Evolutionary conservation across 2,888 invertebrate species (phyloP).

Genomic region (Syrphus vitripennis): DNA sequence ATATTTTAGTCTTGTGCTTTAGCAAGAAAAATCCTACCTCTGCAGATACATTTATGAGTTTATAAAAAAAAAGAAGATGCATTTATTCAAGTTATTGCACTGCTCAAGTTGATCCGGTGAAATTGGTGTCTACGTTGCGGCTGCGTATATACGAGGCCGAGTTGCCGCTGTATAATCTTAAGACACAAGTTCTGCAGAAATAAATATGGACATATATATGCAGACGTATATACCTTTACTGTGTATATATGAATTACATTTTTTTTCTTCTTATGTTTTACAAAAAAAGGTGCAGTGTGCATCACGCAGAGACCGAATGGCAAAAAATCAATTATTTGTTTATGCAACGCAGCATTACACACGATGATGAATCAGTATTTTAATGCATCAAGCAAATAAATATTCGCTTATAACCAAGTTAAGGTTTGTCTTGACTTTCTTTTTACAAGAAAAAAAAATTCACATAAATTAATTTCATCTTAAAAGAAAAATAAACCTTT

Average conservation of each 20-base stretch:
- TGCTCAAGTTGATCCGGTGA: constrained; percentile 7
- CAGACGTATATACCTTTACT: neutral
- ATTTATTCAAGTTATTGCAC: neutral
- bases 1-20: neutral
- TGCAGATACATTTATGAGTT: neutral
- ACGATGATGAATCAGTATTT: constrained; percentile 10
- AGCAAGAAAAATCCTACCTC: neutral
- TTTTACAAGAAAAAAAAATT: neutral
- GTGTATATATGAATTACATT: neutral
- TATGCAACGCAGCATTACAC: constrained; percentile 50
- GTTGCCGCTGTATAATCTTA: neutral
- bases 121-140: neutral
- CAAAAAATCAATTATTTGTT: constrained; percentile 63
- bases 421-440: neutral
- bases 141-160: neutral
- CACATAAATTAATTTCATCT: neutral
- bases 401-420: neutral
- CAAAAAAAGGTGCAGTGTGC: constrained; percentile 22
- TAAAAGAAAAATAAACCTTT: neutral
- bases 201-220: neutral
- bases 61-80: neutral
- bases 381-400: neutral
- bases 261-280: neutral
- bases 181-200: neutral
- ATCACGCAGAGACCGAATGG: constrained; percentile 14